A percentile compares a stretch with the other conserved stretches of the same genome.
Evolutionary conservation across 23 tunicate genomes (phyloP).

Genomic region (Botrylloides violaceus): DNA sequence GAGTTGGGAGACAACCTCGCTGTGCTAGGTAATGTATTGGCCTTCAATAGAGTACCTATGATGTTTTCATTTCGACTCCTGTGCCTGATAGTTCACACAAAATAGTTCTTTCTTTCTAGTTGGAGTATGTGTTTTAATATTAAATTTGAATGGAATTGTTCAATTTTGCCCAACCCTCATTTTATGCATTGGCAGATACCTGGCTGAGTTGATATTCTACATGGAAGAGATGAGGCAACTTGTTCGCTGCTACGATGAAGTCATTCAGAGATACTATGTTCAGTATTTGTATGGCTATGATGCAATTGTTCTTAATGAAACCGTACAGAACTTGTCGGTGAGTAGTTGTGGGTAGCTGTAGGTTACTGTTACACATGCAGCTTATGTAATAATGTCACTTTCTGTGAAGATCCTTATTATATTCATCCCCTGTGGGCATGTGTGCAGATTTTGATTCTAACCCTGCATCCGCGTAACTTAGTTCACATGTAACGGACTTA

Average conservation of each 20-base stretch:
- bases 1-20: too few species aligned
- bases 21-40: too few species aligned
- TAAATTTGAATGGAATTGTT: background rate
- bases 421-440: background rate
- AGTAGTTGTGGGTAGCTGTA: too few species aligned
- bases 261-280: conserved; percentile 80
- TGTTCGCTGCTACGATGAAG: conserved; percentile 76
- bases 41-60: too few species aligned
- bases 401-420: background rate
- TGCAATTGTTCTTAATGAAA: conserved; percentile 85
- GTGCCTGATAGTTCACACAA: too few species aligned
- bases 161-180: background rate
- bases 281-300: conserved; percentile 87
- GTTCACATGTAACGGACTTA: too few species aligned
- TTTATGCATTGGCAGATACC: conserved; percentile 29
- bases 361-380: too few species aligned
- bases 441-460: background rate
- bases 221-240: conserved; percentile 86
- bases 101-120: too few species aligned
- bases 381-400: too few species aligned
- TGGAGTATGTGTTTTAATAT: too few species aligned
- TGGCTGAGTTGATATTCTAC: conserved; percentile 85
- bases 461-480: too few species aligned
- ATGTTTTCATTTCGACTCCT: too few species aligned
- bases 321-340: conserved; percentile 88